These are phyloP conservation scores for Spilarctia lutea DNA, from an alignment of 2,888 invertebrate species.

Conservation along the genomic window DNA sequence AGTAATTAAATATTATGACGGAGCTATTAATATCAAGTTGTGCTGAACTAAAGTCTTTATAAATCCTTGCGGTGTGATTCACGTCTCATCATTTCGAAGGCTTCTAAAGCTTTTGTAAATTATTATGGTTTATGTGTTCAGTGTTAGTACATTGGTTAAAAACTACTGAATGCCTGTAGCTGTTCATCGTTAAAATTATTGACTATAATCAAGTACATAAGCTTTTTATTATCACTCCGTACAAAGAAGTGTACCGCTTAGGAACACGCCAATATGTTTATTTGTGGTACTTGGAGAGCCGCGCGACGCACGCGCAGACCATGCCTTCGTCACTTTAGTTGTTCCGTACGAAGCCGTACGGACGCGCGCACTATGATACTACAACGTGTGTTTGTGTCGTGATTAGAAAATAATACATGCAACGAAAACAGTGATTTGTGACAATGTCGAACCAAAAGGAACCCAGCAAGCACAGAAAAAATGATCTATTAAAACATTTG, in stretches of 20 bases:
- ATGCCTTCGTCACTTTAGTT: slow-evolving; percentile 76
- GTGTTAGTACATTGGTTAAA: not conserved
- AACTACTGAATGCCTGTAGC: slow-evolving; percentile 5
- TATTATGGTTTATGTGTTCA: not conserved
- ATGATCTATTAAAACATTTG: slow-evolving; percentile 78
- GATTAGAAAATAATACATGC: slow-evolving; percentile 55
- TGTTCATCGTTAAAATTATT: slow-evolving; percentile 19
- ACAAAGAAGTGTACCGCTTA: slow-evolving; percentile 54
- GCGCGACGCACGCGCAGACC: slow-evolving; percentile 76
- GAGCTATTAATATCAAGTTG: slow-evolving; percentile 47
- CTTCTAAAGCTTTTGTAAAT: slow-evolving; percentile 6
- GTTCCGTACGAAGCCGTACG: slow-evolving; percentile 67
- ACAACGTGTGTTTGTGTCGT: slow-evolving; percentile 43
- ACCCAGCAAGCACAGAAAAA: slow-evolving; percentile 71
- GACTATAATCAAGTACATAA: slow-evolving; percentile 31
- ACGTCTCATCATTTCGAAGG: slow-evolving; percentile 28
- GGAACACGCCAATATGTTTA: slow-evolving; percentile 76
- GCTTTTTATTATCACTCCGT: slow-evolving; percentile 41
- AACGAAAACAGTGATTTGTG: slow-evolving; percentile 36
- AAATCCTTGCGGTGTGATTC: slow-evolving; percentile 41
- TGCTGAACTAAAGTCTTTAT: slow-evolving; percentile 47
- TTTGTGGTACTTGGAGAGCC: slow-evolving; percentile 78
- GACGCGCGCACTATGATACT: slow-evolving; percentile 65
- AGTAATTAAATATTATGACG: slow-evolving; percentile 48
- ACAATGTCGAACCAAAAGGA: slow-evolving; percentile 80